A percentile compares a stretch with the other conserved stretches of the same genome.
phyloP scores from a whole-genome alignment of 2,113 vertebrate genomes.

The Sinocyclocheilus anophthalmus region DNA sequence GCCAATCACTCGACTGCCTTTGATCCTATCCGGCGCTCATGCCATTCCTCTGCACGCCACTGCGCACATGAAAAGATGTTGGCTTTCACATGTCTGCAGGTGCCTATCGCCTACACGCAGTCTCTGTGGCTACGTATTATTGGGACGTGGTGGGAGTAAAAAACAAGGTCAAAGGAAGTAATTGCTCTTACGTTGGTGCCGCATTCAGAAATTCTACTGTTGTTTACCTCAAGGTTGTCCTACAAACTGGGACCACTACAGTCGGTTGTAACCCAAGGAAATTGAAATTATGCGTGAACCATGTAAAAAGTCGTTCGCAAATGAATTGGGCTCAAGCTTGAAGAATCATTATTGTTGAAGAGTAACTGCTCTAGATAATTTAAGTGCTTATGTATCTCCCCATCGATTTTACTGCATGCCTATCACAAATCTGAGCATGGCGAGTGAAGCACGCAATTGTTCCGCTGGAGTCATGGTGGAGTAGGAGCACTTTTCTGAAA shows the following conservation, averaged over 20 bases:
- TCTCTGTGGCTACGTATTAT: conserved; percentile 48
- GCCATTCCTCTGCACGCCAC: conserved; percentile 27
- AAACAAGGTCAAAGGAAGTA: conserved; percentile 58
- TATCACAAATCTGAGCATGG: conserved; percentile 16
- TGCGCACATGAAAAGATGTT: conserved; percentile 47
- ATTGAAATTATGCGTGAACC: not conserved
- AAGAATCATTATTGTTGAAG: not conserved
- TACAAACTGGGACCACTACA: not conserved
- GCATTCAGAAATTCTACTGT: conserved; percentile 10
- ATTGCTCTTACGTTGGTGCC: conserved; percentile 31
- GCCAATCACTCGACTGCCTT: conserved; percentile 65
- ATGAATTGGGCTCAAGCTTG: conserved; percentile 3
- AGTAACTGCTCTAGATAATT: conserved; percentile 18
- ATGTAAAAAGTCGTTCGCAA: not conserved
- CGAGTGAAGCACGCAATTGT: conserved; percentile 32
- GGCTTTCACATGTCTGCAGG: conserved; percentile 51
- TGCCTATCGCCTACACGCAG: conserved; percentile 51
- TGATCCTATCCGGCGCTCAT: conserved; percentile 51
- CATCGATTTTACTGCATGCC: not conserved
- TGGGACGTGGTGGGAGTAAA: conserved; percentile 51
- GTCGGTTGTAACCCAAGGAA: not conserved
- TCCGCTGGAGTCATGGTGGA: conserved; percentile 27
- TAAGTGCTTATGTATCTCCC: conserved; percentile 19
- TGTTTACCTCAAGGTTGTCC: conserved; percentile 33
- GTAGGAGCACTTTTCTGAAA: conserved; percentile 43